Percentiles rank a stretch among this genome's conserved stretches.
Conservation (phyloP, 2,113 vertebrate genomes). For the Lepus timidus region DNA sequence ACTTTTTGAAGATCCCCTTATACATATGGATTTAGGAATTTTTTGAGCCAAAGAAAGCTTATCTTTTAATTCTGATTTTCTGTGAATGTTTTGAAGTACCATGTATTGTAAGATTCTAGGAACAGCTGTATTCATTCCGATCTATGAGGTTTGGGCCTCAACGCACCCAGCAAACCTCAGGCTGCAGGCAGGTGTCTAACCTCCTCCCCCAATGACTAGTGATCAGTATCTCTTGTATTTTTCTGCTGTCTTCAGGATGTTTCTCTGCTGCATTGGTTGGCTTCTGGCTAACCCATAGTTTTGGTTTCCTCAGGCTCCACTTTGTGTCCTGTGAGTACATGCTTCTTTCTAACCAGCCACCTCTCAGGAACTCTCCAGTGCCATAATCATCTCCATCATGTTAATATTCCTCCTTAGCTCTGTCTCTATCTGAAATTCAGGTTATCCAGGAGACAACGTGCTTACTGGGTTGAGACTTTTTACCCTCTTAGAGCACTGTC, state of each 20-base stretch:
- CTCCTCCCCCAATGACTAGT: neutral
- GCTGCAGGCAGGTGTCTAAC: neutral
- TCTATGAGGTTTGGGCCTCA: neutral
- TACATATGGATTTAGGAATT: too few relatives aligned
- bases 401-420: neutral
- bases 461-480: neutral
- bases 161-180: neutral
- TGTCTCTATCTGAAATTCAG: neutral
- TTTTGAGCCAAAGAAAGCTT: too few relatives aligned
- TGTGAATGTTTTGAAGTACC: too few relatives aligned
- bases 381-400: neutral
- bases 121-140: neutral
- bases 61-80: too few relatives aligned
- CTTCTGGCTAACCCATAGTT: neutral
- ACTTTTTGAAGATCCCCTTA: too few relatives aligned
- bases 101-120: neutral
- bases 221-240: neutral
- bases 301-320: neutral
- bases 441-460: neutral
- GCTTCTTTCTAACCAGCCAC: neutral
- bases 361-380: neutral
- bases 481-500: neutral
- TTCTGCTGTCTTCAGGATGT: neutral
- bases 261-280: neutral
- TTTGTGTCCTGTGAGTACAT: neutral